Evolutionary conservation across 2,888 invertebrate species (phyloP).

Genomic region (Polymixis flavicincta): DNA sequence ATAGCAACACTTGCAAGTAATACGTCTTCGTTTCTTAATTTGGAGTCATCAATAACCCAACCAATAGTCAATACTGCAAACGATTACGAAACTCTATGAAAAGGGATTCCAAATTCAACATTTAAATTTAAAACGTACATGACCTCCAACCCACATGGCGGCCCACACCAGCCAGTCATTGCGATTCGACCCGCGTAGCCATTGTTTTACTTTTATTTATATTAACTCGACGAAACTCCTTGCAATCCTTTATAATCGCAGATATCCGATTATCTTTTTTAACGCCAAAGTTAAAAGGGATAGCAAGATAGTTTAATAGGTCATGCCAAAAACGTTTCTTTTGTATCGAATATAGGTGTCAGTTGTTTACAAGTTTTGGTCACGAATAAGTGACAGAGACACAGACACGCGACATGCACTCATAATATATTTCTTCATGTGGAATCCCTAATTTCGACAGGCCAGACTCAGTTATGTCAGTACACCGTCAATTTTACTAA

Average conservation of each 20-base stretch:
- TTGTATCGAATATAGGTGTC: not conserved
- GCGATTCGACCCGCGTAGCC: constrained; percentile 86
- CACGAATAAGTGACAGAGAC: constrained; percentile 21
- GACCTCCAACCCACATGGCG: constrained; percentile 89
- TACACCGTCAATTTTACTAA: constrained; percentile 29
- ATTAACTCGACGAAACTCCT: constrained; percentile 74
- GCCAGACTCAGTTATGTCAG: constrained; percentile 6
- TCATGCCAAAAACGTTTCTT: not conserved
- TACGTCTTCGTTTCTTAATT: not conserved
- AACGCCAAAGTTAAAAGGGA: not conserved
- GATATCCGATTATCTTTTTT: constrained; percentile 39
- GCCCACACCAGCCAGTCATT: constrained; percentile 84
- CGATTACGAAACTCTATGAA: constrained; percentile 58
- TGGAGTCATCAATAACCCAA: not conserved
- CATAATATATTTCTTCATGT: constrained; percentile 9
- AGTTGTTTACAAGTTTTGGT: constrained; percentile 8
- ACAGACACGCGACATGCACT: constrained; percentile 28
- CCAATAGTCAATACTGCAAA: constrained; percentile 18
- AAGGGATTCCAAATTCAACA: constrained; percentile 75
- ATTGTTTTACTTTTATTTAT: constrained; percentile 86
- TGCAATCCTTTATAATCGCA: constrained; percentile 71
- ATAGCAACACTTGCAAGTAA: not conserved
- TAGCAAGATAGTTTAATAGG: not conserved
- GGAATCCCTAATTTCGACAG: constrained; percentile 48
- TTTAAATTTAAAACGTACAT: constrained; percentile 78